A percentile compares a stretch with the other conserved stretches of the same genome.
Conservation (phyloP, 1,140 invertebrate genomes). For the Bathynomus jamesi region DNA sequence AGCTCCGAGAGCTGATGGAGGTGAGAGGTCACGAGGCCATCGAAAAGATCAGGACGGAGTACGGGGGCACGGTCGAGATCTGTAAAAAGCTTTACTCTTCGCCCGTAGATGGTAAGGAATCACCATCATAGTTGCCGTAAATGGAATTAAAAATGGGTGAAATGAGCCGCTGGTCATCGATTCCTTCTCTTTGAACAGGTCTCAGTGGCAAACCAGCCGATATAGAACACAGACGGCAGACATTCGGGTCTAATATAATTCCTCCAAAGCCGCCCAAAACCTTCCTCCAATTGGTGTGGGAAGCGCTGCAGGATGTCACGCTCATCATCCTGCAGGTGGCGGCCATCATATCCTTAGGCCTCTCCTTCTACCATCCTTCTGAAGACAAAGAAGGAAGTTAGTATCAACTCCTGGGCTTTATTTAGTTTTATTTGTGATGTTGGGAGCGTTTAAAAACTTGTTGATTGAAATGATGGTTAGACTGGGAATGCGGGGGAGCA, state of each 20-base stretch:
- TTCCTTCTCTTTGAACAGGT: too few relatives aligned
- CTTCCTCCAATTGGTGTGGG: constrained; percentile 96
- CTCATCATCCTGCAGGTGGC: constrained; percentile 94
- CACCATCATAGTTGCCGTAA: too few relatives aligned
- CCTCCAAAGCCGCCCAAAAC: constrained; percentile 98
- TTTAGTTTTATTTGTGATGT: not conserved
- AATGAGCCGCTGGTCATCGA: too few relatives aligned
- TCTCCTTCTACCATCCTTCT: constrained; percentile 79
- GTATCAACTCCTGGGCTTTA: too few relatives aligned
- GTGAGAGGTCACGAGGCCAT: constrained; percentile 80
- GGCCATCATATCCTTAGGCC: constrained; percentile 82
- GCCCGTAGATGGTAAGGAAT: not conserved
- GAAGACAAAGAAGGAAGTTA: constrained; percentile 39
- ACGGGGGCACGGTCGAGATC: constrained; percentile 84
- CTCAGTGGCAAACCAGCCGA: constrained; percentile 82
- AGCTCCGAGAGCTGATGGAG: constrained; percentile 95
- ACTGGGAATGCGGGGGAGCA: too few relatives aligned
- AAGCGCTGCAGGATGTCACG: constrained; percentile 97
- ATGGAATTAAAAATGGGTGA: too few relatives aligned
- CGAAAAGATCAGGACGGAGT: constrained; percentile 66
- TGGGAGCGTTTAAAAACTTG: not conserved
- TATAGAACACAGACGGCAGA: constrained; percentile 80
- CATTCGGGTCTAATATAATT: constrained; percentile 96
- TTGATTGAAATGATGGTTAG: too few relatives aligned
- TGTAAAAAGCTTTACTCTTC: constrained; percentile 88